Conservation (phyloP, 64 coral and sea anemone species). For the Actinia tenebrosa region DNA sequence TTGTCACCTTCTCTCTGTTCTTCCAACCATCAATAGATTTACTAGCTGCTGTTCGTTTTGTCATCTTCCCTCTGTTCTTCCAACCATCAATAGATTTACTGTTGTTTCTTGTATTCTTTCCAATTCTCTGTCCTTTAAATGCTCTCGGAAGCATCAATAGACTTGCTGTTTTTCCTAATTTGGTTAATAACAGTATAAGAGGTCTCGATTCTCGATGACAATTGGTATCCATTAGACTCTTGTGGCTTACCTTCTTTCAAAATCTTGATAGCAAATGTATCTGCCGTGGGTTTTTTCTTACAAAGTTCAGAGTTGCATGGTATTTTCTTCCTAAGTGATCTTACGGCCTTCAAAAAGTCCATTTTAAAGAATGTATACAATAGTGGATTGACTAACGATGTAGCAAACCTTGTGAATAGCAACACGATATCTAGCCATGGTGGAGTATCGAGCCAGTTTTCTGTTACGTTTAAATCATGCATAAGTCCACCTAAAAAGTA, state of each 20-base stretch:
- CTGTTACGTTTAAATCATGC: constrained; percentile 17
- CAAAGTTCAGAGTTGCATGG: background rate
- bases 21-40: too few species aligned
- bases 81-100: background rate
- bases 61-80: background rate
- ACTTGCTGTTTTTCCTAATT: background rate
- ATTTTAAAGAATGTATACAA: constrained; percentile 72
- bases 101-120: too few species aligned
- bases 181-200: background rate
- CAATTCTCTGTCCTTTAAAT: background rate
- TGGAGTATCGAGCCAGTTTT: background rate
- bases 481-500: constrained; percentile 45
- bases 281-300: background rate
- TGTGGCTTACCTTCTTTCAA: background rate
- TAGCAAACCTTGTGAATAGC: constrained; percentile 40
- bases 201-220: background rate
- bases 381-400: constrained; percentile 42
- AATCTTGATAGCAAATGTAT: background rate
- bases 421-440: constrained; percentile 14
- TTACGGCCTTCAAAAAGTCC: constrained; percentile 59
- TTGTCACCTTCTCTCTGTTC: too few species aligned
- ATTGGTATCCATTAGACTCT: background rate
- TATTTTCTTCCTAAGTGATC: constrained; percentile 21
- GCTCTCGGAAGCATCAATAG: constrained; percentile 6
- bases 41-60: background rate